Base-by-base conservation (phyloP, 1,140 invertebrate species). In the Drosophila persimilis region DNA sequence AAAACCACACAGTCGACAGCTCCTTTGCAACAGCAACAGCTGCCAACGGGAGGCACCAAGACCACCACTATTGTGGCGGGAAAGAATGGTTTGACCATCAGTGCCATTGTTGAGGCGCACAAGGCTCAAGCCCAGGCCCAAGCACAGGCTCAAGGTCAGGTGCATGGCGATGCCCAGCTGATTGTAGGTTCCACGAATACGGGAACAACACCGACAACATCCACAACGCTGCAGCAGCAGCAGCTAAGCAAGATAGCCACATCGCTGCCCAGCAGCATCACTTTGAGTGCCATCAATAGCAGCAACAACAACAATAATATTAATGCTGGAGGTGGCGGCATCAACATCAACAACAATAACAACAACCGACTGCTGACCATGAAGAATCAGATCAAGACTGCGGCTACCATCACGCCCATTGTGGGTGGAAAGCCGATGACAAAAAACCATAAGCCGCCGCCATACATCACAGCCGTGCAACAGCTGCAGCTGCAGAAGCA, bases 131-230 rank as follows among this genome's bases (percentile, higher is more conserved):
- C 52, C 0, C 62, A 55, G n/a, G 59, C 64, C 0, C 61, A 77
- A 9, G 70, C 65, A 0, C 64, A 70, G 7, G 69, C 51, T 11
- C 59, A 64, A 29, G 54, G 51, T 6, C 61, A 77, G 46, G 52
- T 44, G 5, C 73, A 71, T 3, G 24, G 15, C 2, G 73, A 76
- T 15, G 26, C 46, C 1, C 57, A 80, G 54, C 46, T 90, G 17
- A 73, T 93, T 77, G 92, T 94, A 53, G 94, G 94, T 41, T 95
- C 94, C 17, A 95, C 94, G 22, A 94, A 95, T 91, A 92, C 93
- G 62, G 94, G 94, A 44, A 95, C 94, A 2, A 91, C 94, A 67
- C 88, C 92, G 59, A 52, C 85, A 64, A 5, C 75, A 17, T 50
- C 88, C 62, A 35, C 58, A 54, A 67, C 57, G 0, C 24, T 77